Evolutionary conservation across 2,113 vertebrate genomes (phyloP).

Genomic region (Lasiurus cinereus): DNA sequence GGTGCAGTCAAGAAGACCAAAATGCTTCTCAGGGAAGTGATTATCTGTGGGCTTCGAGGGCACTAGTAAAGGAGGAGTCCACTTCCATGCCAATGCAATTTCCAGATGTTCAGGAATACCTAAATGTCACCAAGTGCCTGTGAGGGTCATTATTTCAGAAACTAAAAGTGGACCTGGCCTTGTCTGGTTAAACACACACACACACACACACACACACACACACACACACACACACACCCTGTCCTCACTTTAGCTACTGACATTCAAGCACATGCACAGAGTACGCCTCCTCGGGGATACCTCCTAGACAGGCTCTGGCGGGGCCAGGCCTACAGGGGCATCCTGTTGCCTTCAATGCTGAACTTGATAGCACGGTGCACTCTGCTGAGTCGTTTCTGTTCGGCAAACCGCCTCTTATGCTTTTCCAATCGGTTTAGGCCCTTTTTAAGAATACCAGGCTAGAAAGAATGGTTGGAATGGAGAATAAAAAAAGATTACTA

Average conservation of each 20-base stretch:
- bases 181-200: slow-evolving; percentile 76
- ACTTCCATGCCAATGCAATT: not conserved
- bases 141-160: slow-evolving; percentile 73
- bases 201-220: slow-evolving; percentile 63
- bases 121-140: not conserved
- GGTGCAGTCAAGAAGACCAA: slow-evolving; percentile 1
- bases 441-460: slow-evolving; percentile 93
- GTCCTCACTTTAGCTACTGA: slow-evolving; percentile 74
- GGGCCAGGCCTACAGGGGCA: slow-evolving; percentile 93
- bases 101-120: not conserved
- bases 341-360: slow-evolving; percentile 98
- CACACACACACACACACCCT: not conserved
- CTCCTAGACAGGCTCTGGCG: slow-evolving; percentile 82
- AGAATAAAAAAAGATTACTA: slow-evolving; percentile 83
- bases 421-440: slow-evolving; percentile 96
- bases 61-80: not conserved
- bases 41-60: not conserved
- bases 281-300: slow-evolving; percentile 87
- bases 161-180: not conserved
- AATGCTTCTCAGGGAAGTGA: not conserved
- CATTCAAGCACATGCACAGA: slow-evolving; percentile 85
- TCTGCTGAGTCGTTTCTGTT: slow-evolving; percentile 92
- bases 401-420: slow-evolving; percentile 96
- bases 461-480: slow-evolving; percentile 87
- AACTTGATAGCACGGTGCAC: slow-evolving; percentile 95